A percentile compares a stretch with the other conserved stretches of the same genome.
Evolutionary conservation across 2,797 vertebrate genomes (phyloP).

Genomic region (Dendrocincla fuliginosa): DNA sequence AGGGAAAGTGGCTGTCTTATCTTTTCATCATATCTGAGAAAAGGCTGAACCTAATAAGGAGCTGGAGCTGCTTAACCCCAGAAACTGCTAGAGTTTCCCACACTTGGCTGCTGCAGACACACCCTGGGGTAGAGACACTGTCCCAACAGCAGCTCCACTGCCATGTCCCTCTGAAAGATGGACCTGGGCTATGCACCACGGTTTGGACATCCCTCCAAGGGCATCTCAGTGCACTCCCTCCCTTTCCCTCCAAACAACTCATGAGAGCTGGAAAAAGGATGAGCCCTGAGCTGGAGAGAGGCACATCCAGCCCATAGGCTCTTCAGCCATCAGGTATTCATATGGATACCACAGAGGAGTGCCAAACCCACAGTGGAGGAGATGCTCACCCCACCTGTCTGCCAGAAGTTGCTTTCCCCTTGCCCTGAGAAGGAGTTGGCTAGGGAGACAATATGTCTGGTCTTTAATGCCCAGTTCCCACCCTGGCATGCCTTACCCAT

Average conservation of each 20-base stretch:
- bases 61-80: background rate
- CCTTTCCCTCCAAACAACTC: background rate
- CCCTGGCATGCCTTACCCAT: background rate
- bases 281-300: background rate
- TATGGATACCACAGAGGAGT: background rate
- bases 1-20: background rate
- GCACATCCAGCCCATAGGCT: background rate
- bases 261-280: background rate
- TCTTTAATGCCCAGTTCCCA: background rate
- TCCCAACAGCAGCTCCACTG: fast-evolving
- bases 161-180: fast-evolving
- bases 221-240: background rate
- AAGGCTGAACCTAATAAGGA: background rate
- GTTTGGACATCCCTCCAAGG: background rate
- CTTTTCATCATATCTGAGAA: background rate
- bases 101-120: background rate
- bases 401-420: background rate
- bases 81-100: background rate
- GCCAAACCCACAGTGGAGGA: fast-evolving
- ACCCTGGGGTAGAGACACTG: background rate
- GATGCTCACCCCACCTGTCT: background rate
- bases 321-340: background rate
- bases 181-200: background rate
- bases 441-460: background rate
- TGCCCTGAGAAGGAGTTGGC: fast-evolving